Evolutionary conservation across 1,140 invertebrate species (phyloP), one percentile per base, ranked within the genome.

Genomic region (Macrobrachium nipponense): DNA sequence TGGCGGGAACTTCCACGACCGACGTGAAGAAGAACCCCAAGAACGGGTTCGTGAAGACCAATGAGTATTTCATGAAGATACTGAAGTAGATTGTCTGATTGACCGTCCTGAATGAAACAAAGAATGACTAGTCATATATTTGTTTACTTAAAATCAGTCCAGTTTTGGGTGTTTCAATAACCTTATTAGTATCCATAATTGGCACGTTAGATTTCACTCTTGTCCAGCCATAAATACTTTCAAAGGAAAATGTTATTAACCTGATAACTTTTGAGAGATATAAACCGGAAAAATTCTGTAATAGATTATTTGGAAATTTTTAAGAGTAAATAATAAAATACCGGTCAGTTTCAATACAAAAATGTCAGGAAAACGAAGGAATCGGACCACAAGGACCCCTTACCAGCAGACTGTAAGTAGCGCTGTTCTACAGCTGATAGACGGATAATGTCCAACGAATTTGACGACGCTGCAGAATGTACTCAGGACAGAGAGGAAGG

Each of bases 1-100:
- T 83, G 20, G 72, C 72, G 2, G 82, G 82, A 11, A 83, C 20
- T 20, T 83, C 82, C 70, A 64, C 73, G 61, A 59, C 82, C 1
- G 82, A 66, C 17, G 60, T 58, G 62, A n/a, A 66, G 20, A 83
- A 66, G 59, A 72, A 83, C 0, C 60, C 82, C n/a, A 83, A n/a
- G 72, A 64, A 83, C 2, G 82, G 82, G 44, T 83, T 76, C 27
- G 58, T 27, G 36, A 76, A 58, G 17, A 64, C 73, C 59, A 64
- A 51, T 0, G 82, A 70, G 36, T 75, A 83, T 20, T 64, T 64
- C 72, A 77, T 61, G 36, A 70, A 64, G 18, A 36, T 77, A 43
- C n/a, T 77, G 60, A 77, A 77, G 60, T 82, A 82, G 10, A 82
- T 44, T 0, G 73, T 44, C 3, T 73, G 20, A 43, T 82, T 82